Evolutionary conservation across 1,140 invertebrate species (phyloP).

Genomic region (Eupristina koningsbergeri): DNA sequence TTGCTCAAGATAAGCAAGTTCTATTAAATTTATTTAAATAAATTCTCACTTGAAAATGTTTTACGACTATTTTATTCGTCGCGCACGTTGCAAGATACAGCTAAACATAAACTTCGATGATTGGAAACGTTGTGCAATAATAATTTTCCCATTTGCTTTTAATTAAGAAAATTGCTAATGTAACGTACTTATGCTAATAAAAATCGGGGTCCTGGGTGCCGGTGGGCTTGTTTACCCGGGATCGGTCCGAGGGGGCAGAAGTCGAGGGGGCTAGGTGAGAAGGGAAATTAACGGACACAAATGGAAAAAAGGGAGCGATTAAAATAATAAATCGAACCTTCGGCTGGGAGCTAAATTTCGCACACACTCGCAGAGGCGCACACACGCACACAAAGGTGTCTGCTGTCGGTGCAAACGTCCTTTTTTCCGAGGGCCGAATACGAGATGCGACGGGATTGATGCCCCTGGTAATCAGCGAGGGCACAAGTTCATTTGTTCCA

Average conservation of each 20-base stretch:
- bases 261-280: too few relatives aligned
- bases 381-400: not conserved
- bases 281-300: not conserved
- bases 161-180: constrained; percentile 30
- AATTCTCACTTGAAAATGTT: constrained; percentile 25
- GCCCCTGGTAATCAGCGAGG: constrained; percentile 62
- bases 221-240: too few relatives aligned
- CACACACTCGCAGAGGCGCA: too few relatives aligned
- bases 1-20: constrained; percentile 19
- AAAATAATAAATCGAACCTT: constrained; percentile 26
- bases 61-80: constrained; percentile 25
- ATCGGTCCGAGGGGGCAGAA: not conserved
- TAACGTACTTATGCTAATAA: constrained; percentile 17
- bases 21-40: constrained; percentile 30
- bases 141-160: constrained; percentile 24
- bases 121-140: constrained; percentile 21
- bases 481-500: constrained; percentile 59
- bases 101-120: constrained; percentile 25
- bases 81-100: constrained; percentile 27
- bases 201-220: not conserved
- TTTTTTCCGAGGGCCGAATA: constrained; percentile 46
- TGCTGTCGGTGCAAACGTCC: constrained; percentile 28
- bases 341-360: not conserved
- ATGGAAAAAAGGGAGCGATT: not conserved
- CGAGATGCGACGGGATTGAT: constrained; percentile 61